phyloP scores from a whole-genome alignment of 2,888 invertebrate genomes.

The Helicoverpa assulta region DNA sequence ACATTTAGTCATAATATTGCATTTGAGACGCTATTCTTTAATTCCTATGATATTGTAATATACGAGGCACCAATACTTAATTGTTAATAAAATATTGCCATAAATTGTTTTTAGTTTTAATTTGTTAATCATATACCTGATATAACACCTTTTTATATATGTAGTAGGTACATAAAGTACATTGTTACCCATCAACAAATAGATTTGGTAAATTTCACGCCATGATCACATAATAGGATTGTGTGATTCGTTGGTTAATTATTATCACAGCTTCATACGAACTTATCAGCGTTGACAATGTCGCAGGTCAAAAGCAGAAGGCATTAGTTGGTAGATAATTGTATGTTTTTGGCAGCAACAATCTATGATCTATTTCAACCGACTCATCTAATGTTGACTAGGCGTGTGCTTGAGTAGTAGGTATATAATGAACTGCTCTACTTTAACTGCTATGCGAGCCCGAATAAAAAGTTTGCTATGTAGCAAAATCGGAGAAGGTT shows the following conservation, averaged over 20 bases:
- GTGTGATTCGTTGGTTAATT: neutral
- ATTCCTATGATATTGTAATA: slow-evolving; percentile 64
- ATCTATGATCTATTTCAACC: slow-evolving; percentile 42
- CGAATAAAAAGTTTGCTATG: too few species aligned
- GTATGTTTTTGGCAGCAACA: slow-evolving; percentile 30
- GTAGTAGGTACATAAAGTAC: neutral
- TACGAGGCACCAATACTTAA: slow-evolving; percentile 82
- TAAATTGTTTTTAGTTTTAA: slow-evolving; percentile 34
- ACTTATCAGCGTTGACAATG: slow-evolving; percentile 44
- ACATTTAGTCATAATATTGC: slow-evolving; percentile 48
- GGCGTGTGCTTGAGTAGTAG: neutral
- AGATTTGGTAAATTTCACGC: too few species aligned
- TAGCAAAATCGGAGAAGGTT: too few species aligned
- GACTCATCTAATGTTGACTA: slow-evolving; percentile 4
- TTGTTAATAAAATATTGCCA: slow-evolving; percentile 75
- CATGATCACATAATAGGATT: too few species aligned
- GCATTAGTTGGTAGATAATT: slow-evolving; percentile 49
- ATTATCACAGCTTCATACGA: slow-evolving; percentile 7
- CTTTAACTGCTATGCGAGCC: too few species aligned
- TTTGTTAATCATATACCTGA: slow-evolving; percentile 11
- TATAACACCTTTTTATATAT: neutral
- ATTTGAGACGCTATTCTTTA: slow-evolving; percentile 59
- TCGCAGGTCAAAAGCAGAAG: slow-evolving; percentile 51
- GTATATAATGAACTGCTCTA: too few species aligned
- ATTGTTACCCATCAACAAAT: neutral